phyloP scores from a whole-genome alignment of 2,113 vertebrate genomes.

The Morphnarchus princeps region DNA sequence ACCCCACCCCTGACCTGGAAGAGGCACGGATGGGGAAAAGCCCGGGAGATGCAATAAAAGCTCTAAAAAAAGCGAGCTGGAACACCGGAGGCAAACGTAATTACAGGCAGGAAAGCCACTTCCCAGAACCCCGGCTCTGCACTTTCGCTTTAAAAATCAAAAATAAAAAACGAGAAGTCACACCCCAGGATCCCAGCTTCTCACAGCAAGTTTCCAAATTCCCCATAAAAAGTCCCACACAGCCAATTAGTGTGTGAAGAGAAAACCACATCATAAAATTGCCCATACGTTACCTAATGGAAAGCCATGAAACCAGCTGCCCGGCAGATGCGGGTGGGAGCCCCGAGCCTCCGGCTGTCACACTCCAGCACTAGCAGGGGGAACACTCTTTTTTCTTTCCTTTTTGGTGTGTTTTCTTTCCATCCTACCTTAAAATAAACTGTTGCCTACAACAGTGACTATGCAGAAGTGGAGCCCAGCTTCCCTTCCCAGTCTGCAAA shows the following conservation, averaged over 20 bases:
- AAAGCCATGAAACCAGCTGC: neutral
- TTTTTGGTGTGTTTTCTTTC: neutral
- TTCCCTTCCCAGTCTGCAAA: neutral
- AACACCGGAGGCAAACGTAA: neutral
- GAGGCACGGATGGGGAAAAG: accelerated
- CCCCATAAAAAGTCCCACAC: neutral
- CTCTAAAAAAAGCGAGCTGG: neutral
- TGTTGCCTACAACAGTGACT: neutral
- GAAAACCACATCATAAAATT: neutral
- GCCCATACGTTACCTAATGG: neutral
- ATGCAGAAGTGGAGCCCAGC: neutral
- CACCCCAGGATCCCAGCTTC: neutral
- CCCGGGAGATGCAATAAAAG: neutral
- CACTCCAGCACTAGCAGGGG: neutral
- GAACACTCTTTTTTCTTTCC: neutral
- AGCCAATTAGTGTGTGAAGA: neutral
- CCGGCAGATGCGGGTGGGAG: neutral
- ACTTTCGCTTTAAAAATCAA: neutral
- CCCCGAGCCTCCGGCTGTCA: neutral
- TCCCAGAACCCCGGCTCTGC: neutral
- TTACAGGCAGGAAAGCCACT: neutral
- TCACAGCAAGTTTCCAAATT: neutral
- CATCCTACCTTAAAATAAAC: neutral
- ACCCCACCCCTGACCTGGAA: neutral
- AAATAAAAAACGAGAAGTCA: neutral